Evolutionary conservation across 1,140 invertebrate species (phyloP).

Genomic region (Trissolcus basalis): DNA sequence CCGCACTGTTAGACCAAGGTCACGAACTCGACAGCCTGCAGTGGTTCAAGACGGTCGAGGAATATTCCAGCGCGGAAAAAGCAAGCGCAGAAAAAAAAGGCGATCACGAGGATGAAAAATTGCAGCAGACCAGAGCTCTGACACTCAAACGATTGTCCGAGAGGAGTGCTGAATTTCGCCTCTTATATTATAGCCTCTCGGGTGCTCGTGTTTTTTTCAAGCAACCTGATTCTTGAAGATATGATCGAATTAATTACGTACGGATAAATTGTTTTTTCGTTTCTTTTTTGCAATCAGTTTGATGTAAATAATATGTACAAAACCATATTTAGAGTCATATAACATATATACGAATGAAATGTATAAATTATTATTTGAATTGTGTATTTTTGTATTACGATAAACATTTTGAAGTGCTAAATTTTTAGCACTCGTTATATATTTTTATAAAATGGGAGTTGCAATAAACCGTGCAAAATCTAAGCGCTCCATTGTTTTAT

Average conservation of each 20-base stretch:
- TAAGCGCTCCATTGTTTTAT: slow-evolving; percentile 46
- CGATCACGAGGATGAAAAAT: slow-evolving; percentile 84
- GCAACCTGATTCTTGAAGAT: slow-evolving; percentile 65
- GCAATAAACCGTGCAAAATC: neutral
- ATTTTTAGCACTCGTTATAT: too few relatives aligned
- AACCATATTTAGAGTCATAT: too few relatives aligned
- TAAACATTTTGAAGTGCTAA: too few relatives aligned
- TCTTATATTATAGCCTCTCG: slow-evolving; percentile 93
- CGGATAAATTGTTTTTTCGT: neutral
- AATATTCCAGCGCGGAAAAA: slow-evolving; percentile 80
- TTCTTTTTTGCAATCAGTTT: too few relatives aligned
- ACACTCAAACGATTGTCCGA: slow-evolving; percentile 90
- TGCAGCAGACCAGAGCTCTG: slow-evolving; percentile 95
- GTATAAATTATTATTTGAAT: neutral
- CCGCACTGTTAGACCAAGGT: slow-evolving; percentile 83
- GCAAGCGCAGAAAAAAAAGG: slow-evolving; percentile 64
- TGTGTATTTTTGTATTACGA: too few relatives aligned
- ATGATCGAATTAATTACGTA: slow-evolving; percentile 27
- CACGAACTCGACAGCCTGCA: slow-evolving; percentile 93
- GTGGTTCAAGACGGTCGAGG: slow-evolving; percentile 94
- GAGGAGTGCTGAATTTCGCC: slow-evolving; percentile 91
- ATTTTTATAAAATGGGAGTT: too few relatives aligned
- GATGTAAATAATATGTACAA: too few relatives aligned
- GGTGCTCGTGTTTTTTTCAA: slow-evolving; percentile 97
- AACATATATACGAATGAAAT: slow-evolving; percentile 4